Evolutionary conservation across 2,113 vertebrate species (phyloP).

Genomic region (Epinephelus lanceolatus): DNA sequence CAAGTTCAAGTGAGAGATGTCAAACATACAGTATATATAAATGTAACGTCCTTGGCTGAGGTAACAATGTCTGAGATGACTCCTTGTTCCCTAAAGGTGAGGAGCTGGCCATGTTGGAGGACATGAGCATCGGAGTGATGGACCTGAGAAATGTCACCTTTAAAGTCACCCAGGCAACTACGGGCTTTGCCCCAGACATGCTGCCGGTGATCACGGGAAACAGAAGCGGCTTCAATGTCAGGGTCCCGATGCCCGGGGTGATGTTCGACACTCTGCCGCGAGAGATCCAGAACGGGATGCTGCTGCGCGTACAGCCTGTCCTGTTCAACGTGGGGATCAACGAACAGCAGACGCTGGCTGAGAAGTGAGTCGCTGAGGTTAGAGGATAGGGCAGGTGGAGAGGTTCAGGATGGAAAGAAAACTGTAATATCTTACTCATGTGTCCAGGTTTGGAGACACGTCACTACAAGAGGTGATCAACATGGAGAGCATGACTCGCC

Average conservation of each 20-base stretch:
- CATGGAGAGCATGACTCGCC: conserved; percentile 91
- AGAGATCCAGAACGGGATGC: conserved; percentile 98
- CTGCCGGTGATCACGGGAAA: conserved; percentile 98
- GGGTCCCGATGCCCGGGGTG: conserved; percentile 91
- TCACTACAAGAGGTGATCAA: conserved; percentile 97
- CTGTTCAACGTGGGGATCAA: conserved; percentile 99
- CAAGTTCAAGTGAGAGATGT: too few relatives aligned
- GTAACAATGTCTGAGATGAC: not conserved
- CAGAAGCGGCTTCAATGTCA: conserved; percentile 95
- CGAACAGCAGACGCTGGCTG: conserved; percentile 97
- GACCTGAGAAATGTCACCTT: conserved; percentile 99
- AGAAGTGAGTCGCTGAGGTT: conserved; percentile 87
- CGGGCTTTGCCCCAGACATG: conserved; percentile 92
- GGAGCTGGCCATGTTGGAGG: conserved; percentile 97
- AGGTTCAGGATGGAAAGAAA: not conserved
- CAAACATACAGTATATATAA: not conserved
- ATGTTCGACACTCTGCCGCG: conserved; percentile 94
- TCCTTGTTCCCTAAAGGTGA: conserved; percentile 85
- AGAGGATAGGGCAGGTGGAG: not conserved
- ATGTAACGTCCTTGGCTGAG: not conserved
- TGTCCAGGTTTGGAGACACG: conserved; percentile 94
- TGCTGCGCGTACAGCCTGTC: conserved; percentile 96
- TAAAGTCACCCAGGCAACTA: conserved; percentile 96
- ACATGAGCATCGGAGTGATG: conserved; percentile 97
- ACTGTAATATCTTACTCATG: not conserved